Evolutionary conservation across 2,888 invertebrate species (phyloP), one percentile per base, ranked within the genome.

Genomic region (Sinhomidia bicolor): DNA sequence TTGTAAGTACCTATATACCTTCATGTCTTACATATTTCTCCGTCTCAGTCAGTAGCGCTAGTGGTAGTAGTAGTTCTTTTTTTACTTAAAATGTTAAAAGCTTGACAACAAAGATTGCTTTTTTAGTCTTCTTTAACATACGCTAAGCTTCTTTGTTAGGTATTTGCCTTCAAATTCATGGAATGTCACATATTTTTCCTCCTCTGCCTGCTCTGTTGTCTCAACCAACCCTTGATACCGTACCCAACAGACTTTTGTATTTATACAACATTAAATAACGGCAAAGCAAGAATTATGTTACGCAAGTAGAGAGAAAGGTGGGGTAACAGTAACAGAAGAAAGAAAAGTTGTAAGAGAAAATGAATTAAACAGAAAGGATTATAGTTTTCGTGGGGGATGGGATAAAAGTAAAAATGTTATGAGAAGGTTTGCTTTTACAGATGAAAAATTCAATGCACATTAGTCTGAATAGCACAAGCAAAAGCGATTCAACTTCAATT

Each of bases 51-150:
- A n/a, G 5, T 41, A 41, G 41, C 10, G 41, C 32, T 23, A 62
- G 60, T 0, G n/a, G 20, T 17, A 68, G 68, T n/a, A 20, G 36
- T 60, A 76, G 74, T 76, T 60, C 60, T 76, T 78, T 47, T 60
- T 71, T 71, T 17, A 57, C 44, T 29, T 23, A 71, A 71, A 78
- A 81, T 44, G 29, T 51, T 85, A 85, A 85, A 85, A 85, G 85
- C 78, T 85, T 85, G 85, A 85, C 85, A 85, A 85, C 51, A 78
- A 85, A 85, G 85, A 85, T 85, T 85, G 62, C 65, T 51, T 62
- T 62, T 41, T 80, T 60, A 51, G 84, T 20, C 65, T 36, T 68
- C 54, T 51, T 65, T 32, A 54, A 23, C 51, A 23, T 36, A 68
- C n/a, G n/a, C n/a, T n/a, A n/a, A 54, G 71, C 54, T 71, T 47